Base-by-base conservation (phyloP, 1,140 invertebrate genomes). In the Helicoverpa zea region DNA sequence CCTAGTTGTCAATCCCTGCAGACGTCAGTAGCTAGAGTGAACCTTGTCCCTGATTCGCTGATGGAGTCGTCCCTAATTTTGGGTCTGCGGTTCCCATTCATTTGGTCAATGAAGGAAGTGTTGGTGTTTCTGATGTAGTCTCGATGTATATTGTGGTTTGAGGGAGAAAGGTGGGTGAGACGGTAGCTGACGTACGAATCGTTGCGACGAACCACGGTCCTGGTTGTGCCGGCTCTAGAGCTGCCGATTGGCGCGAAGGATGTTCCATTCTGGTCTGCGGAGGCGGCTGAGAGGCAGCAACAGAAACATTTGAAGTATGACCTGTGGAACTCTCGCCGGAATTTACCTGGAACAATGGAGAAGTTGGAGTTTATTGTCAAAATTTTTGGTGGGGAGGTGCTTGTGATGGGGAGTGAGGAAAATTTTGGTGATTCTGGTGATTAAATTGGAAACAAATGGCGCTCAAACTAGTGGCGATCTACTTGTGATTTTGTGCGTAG, bases 251-350 rank as follows among this genome's bases (percentile, higher is more conserved):
- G 92, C 0, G 91, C 93, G 80, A 95, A 94, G 0, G 92, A 94
- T 2, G 91, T 86, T 0, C 91, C 92, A 72, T 94, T 94, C 59
- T 93, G 90, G 13, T 94, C 88, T 0, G 90, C 87, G 0, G 89
- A 64, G 0, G 88, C 68, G 0, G 87, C 63, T 0, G 83, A 77
- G 23, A 86, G 86, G 29, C 94, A 95, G 70, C 94, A 95, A 82
- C 95, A 95, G 81, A 94, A 90, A 61, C 94, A 95, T 83, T 95
- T 94, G 92, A 95, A 95, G 87, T 95, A 95, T 0, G 95, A 95
- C 52, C 94, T 89, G 82, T 95, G 91, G 84, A 95, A 95, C 82
- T 95, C 94, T n/a, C 94, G 90, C 0, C 95, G 88, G 81, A 95
- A 95, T 86, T 95, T 95, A 16, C 95, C 95, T 95, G 94, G 11